A percentile compares a stretch with the other conserved stretches of the same genome.
Conservation (phyloP, 2,797 vertebrate genomes). For the Amblyopsis hoosieri region DNA sequence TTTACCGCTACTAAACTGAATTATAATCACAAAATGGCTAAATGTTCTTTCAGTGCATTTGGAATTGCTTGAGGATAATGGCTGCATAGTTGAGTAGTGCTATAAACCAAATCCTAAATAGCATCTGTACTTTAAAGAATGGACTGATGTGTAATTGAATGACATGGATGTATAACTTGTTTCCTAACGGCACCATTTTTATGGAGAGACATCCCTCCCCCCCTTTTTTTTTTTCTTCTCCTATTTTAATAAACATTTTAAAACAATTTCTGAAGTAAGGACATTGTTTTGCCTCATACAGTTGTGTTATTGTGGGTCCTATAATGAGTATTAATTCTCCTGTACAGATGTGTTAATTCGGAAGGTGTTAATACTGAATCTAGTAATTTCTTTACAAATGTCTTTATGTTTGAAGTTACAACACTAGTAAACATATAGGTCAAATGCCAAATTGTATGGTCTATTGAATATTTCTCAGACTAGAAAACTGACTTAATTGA, state of each 20-base stretch:
- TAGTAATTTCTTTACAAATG: too few relatives aligned
- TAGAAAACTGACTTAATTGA: too few relatives aligned
- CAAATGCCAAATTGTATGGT: too few relatives aligned
- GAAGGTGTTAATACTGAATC: too few relatives aligned
- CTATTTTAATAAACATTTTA: constrained; percentile 78
- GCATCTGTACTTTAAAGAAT: constrained; percentile 44
- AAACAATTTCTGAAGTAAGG: constrained; percentile 31
- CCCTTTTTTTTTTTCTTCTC: constrained; percentile 73
- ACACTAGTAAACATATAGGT: too few relatives aligned
- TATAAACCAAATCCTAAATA: constrained; percentile 54
- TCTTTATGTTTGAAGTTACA: too few relatives aligned
- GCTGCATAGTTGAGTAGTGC: constrained; percentile 23
- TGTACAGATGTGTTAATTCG: too few relatives aligned
- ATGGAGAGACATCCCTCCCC: constrained; percentile 39
- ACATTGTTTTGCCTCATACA: too few relatives aligned
- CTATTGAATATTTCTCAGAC: too few relatives aligned
- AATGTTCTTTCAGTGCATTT: background rate
- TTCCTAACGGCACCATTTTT: constrained; percentile 47
- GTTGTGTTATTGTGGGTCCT: too few relatives aligned
- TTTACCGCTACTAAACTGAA: background rate
- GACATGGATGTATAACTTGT: constrained; percentile 64
- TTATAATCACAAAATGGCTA: background rate
- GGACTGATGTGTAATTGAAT: constrained; percentile 58
- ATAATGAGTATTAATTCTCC: too few relatives aligned
- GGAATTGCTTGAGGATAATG: constrained; percentile 19